Conservation (phyloP, 1,140 invertebrate genomes). For the Dryas iulia region DNA sequence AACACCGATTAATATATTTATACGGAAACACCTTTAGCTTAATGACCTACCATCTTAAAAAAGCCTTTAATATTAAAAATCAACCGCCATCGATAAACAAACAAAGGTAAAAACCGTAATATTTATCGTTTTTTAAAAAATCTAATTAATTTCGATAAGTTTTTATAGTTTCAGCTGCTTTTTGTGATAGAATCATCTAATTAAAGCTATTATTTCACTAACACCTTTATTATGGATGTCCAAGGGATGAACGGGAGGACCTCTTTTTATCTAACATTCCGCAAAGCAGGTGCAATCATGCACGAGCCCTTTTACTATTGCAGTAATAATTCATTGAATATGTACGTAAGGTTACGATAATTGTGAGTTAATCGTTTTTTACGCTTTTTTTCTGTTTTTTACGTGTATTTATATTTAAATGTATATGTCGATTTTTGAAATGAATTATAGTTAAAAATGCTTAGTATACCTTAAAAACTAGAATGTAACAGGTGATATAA, state of each 20-base stretch:
- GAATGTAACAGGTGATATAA: too few relatives aligned
- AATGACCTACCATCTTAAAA: neutral
- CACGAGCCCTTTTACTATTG: neutral
- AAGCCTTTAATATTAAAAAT: neutral
- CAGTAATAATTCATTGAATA: neutral
- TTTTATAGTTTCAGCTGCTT: neutral
- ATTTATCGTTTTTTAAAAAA: neutral
- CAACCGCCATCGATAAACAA: neutral
- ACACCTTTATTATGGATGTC: neutral
- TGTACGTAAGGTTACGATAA: neutral
- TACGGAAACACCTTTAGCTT: neutral
- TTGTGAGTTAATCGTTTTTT: neutral
- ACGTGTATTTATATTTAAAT: neutral
- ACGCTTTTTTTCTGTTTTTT: neutral
- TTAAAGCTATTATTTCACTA: slow-evolving; percentile 1
- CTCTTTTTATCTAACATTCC: neutral
- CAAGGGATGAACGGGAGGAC: neutral
- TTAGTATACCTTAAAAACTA: too few relatives aligned
- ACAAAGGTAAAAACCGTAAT: neutral
- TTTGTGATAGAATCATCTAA: slow-evolving; percentile 1
- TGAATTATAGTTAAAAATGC: neutral
- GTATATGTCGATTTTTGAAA: neutral
- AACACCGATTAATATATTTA: neutral
- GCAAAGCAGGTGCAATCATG: neutral
- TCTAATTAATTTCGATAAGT: neutral